Conservation (phyloP, 2,888 invertebrate species). For the Ormyrus nitidulus region DNA sequence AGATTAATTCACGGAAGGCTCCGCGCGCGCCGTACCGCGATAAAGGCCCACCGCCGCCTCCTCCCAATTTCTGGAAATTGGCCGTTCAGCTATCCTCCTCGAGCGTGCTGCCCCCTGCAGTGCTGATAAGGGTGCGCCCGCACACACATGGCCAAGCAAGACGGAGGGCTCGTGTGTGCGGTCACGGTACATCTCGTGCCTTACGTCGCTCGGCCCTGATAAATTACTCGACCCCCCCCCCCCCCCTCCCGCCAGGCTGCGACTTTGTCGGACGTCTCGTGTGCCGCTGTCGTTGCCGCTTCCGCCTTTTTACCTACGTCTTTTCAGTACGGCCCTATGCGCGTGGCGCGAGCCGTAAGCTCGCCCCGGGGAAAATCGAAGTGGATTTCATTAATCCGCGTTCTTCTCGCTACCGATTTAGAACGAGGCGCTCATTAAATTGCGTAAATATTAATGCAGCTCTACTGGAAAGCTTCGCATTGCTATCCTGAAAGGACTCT, state of each 20-base stretch:
- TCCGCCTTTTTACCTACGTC: no score
- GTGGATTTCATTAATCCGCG: no score
- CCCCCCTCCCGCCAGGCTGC: no score
- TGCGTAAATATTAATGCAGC: no score
- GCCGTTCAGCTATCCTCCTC: not conserved
- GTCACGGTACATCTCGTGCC: slow-evolving; percentile 61
- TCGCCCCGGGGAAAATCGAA: no score
- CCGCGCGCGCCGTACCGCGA: not conserved
- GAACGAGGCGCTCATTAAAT: no score
- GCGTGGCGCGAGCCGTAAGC: no score
- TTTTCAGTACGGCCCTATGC: no score
- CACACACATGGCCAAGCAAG: not conserved
- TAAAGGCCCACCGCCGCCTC: not conserved
- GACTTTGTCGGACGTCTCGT: no score
- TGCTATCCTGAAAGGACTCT: slow-evolving; percentile 18
- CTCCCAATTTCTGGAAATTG: not conserved
- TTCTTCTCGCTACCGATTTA: no score
- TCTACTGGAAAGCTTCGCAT: not conserved
- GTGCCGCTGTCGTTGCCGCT: no score
- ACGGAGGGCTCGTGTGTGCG: slow-evolving; percentile 46
- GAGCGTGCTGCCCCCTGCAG: slow-evolving; percentile 10
- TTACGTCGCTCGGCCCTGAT: slow-evolving; percentile 69
- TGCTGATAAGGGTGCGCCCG: slow-evolving; percentile 43
- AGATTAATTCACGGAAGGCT: slow-evolving; percentile 3
- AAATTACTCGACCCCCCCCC: slow-evolving; percentile 73